Percentiles rank a stretch among this genome's conserved stretches.
Evolutionary conservation across 1,140 invertebrate species (phyloP).

Genomic region (Uloborus diversus): DNA sequence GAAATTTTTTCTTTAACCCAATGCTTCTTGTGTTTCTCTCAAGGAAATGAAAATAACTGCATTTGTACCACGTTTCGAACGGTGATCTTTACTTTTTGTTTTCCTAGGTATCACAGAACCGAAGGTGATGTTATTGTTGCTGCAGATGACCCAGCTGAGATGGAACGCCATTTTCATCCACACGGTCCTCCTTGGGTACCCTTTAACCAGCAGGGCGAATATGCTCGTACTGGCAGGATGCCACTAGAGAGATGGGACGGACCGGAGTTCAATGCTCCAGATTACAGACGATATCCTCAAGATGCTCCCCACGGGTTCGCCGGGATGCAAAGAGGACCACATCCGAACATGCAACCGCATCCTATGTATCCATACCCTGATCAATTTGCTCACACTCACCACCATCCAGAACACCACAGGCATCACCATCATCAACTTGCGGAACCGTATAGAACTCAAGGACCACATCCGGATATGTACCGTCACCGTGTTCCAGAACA

Average conservation of each 20-base stretch:
- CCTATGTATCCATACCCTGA: conserved; percentile 15
- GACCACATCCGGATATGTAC: background rate
- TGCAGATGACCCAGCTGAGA: conserved; percentile 15
- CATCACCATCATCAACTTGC: background rate
- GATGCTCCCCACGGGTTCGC: background rate
- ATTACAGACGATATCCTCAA: background rate
- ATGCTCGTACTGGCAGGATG: background rate
- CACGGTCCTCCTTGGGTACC: conserved; percentile 13
- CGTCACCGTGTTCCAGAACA: background rate
- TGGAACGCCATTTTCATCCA: background rate
- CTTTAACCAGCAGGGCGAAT: conserved; percentile 6
- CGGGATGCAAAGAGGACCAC: background rate
- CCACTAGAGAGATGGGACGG: conserved; percentile 4
- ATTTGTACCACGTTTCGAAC: too few relatives aligned
- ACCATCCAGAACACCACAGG: too few relatives aligned
- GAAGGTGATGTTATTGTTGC: conserved; percentile 44
- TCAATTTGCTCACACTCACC: too few relatives aligned
- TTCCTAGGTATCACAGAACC: conserved; percentile 44
- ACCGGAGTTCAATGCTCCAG: conserved; percentile 12
- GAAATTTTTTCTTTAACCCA: too few relatives aligned
- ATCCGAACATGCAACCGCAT: background rate
- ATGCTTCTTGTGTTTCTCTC: too few relatives aligned
- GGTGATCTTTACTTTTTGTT: background rate
- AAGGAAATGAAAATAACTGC: too few relatives aligned
- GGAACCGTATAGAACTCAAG: background rate